Evolutionary conservation across 2,113 vertebrate species (phyloP).

Genomic region (Parus major): DNA sequence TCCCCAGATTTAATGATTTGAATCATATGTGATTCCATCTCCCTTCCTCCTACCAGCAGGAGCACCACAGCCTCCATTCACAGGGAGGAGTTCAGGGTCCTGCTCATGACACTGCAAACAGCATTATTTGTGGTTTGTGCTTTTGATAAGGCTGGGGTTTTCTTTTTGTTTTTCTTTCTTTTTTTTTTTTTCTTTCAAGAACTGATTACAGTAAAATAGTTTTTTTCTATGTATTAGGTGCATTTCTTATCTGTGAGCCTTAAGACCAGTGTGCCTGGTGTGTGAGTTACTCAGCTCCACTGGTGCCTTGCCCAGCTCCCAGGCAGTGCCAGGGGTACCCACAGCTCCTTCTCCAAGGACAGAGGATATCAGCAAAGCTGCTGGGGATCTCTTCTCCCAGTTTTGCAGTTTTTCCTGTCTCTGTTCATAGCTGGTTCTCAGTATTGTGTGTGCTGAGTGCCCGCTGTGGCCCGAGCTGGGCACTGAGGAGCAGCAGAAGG

Average conservation of each 20-base stretch:
- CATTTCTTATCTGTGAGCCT: not conserved
- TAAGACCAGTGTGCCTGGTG: fast-evolving
- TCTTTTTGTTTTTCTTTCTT: not conserved
- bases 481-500: not conserved
- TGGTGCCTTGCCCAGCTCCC: not conserved
- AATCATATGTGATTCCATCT: not conserved
- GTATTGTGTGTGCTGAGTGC: fast-evolving
- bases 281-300: not conserved
- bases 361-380: not conserved
- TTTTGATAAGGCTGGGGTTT: not conserved
- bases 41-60: fast-evolving
- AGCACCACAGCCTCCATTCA: fast-evolving
- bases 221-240: not conserved
- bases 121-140: not conserved
- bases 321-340: fast-evolving
- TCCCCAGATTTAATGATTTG: fast-evolving
- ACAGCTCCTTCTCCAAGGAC: not conserved
- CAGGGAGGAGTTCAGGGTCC: not conserved
- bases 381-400: not conserved
- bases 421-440: fast-evolving
- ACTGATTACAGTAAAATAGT: not conserved
- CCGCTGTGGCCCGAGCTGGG: not conserved
- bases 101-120: not conserved
- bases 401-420: not conserved
- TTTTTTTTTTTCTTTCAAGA: not conserved